These are phyloP conservation scores for Lycophotia porphyrea DNA, from an alignment of 2,888 invertebrate genomes.

Conservation along the genomic window DNA sequence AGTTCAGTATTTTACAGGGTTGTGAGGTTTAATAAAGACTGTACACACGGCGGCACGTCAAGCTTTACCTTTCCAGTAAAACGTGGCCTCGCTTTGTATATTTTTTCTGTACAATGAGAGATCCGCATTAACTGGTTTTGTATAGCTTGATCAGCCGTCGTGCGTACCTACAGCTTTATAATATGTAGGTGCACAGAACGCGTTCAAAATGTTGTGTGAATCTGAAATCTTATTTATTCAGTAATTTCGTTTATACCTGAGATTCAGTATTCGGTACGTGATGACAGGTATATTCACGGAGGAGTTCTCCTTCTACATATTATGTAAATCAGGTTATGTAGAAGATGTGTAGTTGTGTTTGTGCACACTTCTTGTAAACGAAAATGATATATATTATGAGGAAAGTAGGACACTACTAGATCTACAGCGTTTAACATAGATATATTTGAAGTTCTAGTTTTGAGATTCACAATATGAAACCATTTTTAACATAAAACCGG, in stretches of 20 bases:
- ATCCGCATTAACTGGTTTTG: no score
- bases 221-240: conserved; percentile 27
- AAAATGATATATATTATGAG: conserved; percentile 1
- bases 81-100: no score
- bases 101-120: no score
- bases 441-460: background rate
- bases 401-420: background rate
- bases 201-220: conserved; percentile 18
- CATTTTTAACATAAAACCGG: no score
- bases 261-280: conserved; percentile 18
- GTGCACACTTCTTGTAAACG: conserved; percentile 6
- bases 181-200: conserved; percentile 21
- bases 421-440: background rate
- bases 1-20: no score
- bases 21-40: background rate
- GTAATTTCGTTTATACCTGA: conserved; percentile 13
- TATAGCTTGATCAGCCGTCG: no score
- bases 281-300: conserved; percentile 36
- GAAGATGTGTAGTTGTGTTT: conserved; percentile 12
- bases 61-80: no score
- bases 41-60: no score
- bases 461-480: background rate
- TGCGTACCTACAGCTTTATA: no score
- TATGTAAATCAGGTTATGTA: conserved; percentile 44
- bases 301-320: conserved; percentile 37